Evolutionary conservation across 2,113 vertebrate genomes (phyloP).

Genomic region (Gavialis gangeticus): DNA sequence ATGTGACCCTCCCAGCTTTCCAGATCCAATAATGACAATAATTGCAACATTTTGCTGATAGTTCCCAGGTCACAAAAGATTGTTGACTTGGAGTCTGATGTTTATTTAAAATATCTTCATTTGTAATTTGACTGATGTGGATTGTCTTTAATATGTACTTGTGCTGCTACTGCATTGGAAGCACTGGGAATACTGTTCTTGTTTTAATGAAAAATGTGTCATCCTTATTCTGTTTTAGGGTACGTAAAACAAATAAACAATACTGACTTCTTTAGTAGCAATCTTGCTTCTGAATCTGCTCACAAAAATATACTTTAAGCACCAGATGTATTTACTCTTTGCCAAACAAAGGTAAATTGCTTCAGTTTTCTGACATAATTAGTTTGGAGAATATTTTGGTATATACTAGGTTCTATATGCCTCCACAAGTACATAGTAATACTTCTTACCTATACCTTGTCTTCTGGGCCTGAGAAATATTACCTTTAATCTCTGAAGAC

Average conservation of each 20-base stretch:
- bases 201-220: background rate
- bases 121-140: conserved; percentile 1
- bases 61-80: conserved; percentile 1
- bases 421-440: background rate
- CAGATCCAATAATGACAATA: background rate
- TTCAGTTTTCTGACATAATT: background rate
- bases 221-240: background rate
- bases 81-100: background rate
- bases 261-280: background rate
- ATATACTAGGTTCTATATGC: rapidly evolving
- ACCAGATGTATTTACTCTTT: background rate
- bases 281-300: background rate
- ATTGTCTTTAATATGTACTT: background rate
- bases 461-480: background rate
- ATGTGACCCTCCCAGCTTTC: background rate
- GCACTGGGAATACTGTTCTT: rapidly evolving
- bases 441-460: background rate
- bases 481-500: background rate
- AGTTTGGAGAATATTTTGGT: background rate
- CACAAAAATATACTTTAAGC: background rate
- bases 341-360: background rate
- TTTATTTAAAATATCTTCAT: conserved; percentile 44
- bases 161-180: background rate
- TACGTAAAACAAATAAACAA: background rate
- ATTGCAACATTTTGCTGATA: background rate